Evolutionary conservation across 2,888 invertebrate species (phyloP).

Genomic region (Omphaloscelis lunosa): DNA sequence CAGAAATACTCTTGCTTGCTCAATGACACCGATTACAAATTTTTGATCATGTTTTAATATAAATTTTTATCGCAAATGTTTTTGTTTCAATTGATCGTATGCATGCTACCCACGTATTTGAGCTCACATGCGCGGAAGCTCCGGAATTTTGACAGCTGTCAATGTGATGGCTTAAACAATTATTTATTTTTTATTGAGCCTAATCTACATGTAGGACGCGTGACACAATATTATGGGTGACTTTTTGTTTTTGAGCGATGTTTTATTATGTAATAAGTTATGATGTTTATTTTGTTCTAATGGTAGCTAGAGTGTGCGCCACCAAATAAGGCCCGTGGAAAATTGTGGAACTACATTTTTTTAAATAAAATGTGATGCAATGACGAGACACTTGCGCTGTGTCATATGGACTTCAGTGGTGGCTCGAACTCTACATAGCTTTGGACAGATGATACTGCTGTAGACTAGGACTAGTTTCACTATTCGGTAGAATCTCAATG

Average conservation of each 20-base stretch:
- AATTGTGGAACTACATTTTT: too few relatives aligned
- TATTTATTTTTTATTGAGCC: constrained; percentile 23
- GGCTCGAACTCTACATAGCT: background rate
- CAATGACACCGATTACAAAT: constrained; percentile 75
- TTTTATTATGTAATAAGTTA: background rate
- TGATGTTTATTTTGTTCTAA: constrained; percentile 9
- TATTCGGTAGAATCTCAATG: background rate
- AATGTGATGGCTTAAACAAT: constrained; percentile 25
- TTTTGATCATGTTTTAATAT: constrained; percentile 76
- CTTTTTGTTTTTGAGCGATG: constrained; percentile 20
- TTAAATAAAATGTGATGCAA: too few relatives aligned
- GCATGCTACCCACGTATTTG: constrained; percentile 40
- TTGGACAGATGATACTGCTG: background rate
- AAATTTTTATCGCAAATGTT: constrained; percentile 74
- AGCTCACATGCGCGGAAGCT: constrained; percentile 20
- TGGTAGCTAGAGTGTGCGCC: background rate
- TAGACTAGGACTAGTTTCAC: background rate
- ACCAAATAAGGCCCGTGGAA: too few relatives aligned
- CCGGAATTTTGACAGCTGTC: constrained; percentile 41
- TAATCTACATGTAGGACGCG: constrained; percentile 27
- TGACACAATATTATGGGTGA: constrained; percentile 8
- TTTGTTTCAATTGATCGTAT: constrained; percentile 67
- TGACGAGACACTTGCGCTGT: too few relatives aligned
- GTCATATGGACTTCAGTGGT: too few relatives aligned
- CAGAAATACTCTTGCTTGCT: constrained; percentile 49